Conservation (phyloP, 2,113 vertebrate genomes). For the Tetraodon nigroviridis region DNA sequence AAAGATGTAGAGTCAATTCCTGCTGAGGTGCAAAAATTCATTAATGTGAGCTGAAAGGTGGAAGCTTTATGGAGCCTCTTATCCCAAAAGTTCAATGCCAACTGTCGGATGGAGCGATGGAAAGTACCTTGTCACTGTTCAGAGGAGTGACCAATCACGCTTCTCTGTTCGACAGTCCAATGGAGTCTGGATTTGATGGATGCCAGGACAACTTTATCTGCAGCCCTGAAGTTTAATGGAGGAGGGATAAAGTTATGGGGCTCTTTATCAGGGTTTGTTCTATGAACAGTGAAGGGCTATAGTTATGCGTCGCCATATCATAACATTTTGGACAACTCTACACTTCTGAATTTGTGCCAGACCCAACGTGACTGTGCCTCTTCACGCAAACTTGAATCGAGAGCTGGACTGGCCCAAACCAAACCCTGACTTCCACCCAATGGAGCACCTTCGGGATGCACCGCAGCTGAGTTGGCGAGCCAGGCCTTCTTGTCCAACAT, state of each 20-base stretch:
- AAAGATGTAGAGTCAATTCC: neutral
- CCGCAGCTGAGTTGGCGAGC: neutral
- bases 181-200: neutral
- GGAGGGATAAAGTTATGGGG: neutral
- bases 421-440: neutral
- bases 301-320: neutral
- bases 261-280: neutral
- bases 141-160: neutral
- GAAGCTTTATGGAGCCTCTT: neutral
- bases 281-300: neutral
- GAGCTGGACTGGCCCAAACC: neutral
- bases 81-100: neutral
- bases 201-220: neutral
- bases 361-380: neutral
- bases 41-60: neutral
- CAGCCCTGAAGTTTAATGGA: neutral
- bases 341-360: neutral
- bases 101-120: neutral
- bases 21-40: neutral
- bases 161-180: neutral
- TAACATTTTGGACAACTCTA: neutral
- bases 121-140: neutral
- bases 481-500: neutral
- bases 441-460: neutral
- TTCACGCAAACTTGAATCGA: neutral